Evolutionary conservation across 30 jellyfish, hydroid and myxozoan genomes (phyloP).

Genomic region (Catostylus mosaicus): DNA sequence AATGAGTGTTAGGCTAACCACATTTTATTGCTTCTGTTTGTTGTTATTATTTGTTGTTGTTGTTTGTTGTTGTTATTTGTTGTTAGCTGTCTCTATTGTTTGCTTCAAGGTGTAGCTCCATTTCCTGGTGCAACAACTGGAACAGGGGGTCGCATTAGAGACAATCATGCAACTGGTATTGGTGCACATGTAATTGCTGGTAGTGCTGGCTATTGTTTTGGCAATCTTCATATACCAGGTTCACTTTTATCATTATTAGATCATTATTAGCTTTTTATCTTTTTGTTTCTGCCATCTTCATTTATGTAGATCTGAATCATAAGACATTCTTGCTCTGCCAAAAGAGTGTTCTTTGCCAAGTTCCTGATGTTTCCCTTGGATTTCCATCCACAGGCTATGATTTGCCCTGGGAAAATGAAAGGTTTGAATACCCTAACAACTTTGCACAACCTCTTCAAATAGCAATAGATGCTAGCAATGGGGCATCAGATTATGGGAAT

Average conservation of each 20-base stretch:
- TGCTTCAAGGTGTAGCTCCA: slow-evolving; percentile 87
- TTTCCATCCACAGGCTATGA: slow-evolving; percentile 52
- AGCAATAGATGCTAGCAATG: slow-evolving; percentile 94
- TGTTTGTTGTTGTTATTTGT: too few species aligned
- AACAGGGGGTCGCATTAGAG: slow-evolving; percentile 94
- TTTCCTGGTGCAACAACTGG: slow-evolving; percentile 98
- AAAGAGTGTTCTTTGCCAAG: too few species aligned
- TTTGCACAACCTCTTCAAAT: slow-evolving; percentile 90
- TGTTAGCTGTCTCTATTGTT: not conserved
- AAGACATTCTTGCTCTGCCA: too few species aligned
- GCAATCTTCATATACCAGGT: slow-evolving; percentile 94
- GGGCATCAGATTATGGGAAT: slow-evolving; percentile 97
- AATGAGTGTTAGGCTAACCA: not conserved
- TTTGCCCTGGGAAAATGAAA: slow-evolving; percentile 86
- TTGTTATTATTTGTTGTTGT: too few species aligned
- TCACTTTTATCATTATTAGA: too few species aligned
- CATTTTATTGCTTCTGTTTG: too few species aligned
- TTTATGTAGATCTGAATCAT: not conserved
- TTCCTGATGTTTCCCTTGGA: not conserved
- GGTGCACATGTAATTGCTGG: slow-evolving; percentile 96
- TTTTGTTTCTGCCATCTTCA: not conserved
- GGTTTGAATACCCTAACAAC: slow-evolving; percentile 71
- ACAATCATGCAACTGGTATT: slow-evolving; percentile 90
- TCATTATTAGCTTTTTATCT: too few species aligned
- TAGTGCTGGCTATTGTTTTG: slow-evolving; percentile 94